phyloP scores from a whole-genome alignment of 2,113 vertebrate species.

The Peromyscus leucopus region DNA sequence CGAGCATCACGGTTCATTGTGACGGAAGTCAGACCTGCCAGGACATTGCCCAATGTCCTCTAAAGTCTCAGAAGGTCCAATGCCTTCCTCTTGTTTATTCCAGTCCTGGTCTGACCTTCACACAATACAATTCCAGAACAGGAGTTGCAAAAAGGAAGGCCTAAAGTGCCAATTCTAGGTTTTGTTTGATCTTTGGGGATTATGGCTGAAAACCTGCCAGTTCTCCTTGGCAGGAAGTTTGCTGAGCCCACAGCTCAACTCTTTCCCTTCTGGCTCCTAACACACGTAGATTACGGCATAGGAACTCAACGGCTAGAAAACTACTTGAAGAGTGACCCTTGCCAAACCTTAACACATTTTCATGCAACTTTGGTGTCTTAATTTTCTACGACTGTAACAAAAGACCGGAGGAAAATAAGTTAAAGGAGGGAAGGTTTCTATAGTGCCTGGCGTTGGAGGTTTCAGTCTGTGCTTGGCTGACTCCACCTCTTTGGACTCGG shows the following conservation, averaged over 20 bases:
- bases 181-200: constrained; percentile 1
- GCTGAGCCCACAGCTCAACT: background rate
- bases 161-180: background rate
- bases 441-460: background rate
- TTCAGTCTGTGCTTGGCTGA: too few species aligned
- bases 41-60: background rate
- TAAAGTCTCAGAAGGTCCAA: background rate
- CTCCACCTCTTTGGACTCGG: background rate
- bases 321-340: background rate
- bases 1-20: background rate
- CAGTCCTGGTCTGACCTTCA: background rate
- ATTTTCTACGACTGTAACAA: background rate
- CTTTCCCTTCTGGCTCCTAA: background rate
- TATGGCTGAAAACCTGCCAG: background rate
- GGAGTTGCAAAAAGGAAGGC: background rate
- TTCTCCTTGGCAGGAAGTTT: background rate
- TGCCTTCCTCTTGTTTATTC: background rate
- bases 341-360: background rate
- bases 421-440: background rate
- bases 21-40: background rate
- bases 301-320: background rate
- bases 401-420: background rate
- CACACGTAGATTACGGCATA: background rate
- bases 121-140: background rate
- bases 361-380: background rate